Evolutionary conservation across 1,140 invertebrate species (phyloP).

Genomic region (Amyelois transitella): DNA sequence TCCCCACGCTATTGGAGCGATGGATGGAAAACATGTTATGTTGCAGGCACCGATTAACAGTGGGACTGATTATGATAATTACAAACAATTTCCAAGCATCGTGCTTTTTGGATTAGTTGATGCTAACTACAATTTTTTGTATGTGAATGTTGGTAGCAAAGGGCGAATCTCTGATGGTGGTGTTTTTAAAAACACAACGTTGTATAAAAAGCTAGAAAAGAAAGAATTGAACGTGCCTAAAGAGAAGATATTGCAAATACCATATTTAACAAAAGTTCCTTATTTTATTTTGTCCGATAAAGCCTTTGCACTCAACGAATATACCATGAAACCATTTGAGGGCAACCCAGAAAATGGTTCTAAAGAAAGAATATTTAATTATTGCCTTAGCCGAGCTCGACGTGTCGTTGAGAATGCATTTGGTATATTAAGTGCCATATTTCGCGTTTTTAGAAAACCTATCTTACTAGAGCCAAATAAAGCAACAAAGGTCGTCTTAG

Average conservation of each 20-base stretch:
- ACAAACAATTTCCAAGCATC: constrained; percentile 36
- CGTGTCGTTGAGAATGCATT: constrained; percentile 60
- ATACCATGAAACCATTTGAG: constrained; percentile 33
- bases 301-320: constrained; percentile 32
- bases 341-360: constrained; percentile 20
- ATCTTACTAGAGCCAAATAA: constrained; percentile 8
- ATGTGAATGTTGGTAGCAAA: constrained; percentile 42
- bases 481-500: neutral
- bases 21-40: neutral
- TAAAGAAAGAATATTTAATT: constrained; percentile 30
- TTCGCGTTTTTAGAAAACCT: constrained; percentile 16
- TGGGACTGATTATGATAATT: constrained; percentile 23
- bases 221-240: constrained; percentile 15
- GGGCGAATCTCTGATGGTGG: no score
- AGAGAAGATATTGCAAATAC: constrained; percentile 17
- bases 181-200: constrained; percentile 24
- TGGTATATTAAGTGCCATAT: constrained; percentile 32
- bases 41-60: neutral
- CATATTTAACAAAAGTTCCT: constrained; percentile 19
- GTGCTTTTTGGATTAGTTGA: constrained; percentile 35
- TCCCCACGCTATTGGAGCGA: neutral
- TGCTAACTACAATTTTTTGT: constrained; percentile 41
- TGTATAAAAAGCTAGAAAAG: constrained; percentile 28
- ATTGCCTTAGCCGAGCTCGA: constrained; percentile 27
- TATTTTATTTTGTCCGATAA: constrained; percentile 24